phyloP scores from a whole-genome alignment of 1,140 invertebrate genomes.

The Parapsyche elsis region DNA sequence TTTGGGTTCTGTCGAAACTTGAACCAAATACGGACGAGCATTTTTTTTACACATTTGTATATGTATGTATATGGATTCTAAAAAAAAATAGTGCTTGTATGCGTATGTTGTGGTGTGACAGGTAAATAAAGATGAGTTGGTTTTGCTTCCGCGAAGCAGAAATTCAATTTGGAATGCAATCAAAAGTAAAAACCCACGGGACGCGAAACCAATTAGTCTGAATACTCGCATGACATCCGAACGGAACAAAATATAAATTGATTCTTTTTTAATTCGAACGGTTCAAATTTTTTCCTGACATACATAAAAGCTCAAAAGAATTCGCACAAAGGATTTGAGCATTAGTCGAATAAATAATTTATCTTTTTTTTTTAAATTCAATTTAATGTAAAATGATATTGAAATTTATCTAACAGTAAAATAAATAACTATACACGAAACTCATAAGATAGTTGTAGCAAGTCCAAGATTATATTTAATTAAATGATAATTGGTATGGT shows the following conservation, averaged over 20 bases:
- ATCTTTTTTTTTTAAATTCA: background rate
- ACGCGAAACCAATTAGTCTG: slow-evolving; percentile 34
- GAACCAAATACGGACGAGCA: too few relatives aligned
- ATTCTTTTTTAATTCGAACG: slow-evolving; percentile 22
- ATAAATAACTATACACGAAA: too few relatives aligned
- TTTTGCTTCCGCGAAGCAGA: slow-evolving; percentile 28
- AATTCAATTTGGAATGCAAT: slow-evolving; percentile 43
- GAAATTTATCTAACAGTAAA: too few relatives aligned
- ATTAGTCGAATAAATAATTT: slow-evolving; percentile 9
- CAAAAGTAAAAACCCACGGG: slow-evolving; percentile 41
- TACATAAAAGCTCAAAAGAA: background rate
- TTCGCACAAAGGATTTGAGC: background rate
- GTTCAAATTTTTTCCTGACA: too few relatives aligned
- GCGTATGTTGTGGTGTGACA: background rate
- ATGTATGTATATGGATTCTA: too few relatives aligned
- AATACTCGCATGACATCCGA: slow-evolving; percentile 28
- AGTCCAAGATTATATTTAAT: too few relatives aligned
- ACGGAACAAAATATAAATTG: slow-evolving; percentile 13
- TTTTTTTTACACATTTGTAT: too few relatives aligned
- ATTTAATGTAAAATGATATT: too few relatives aligned
- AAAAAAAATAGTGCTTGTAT: too few relatives aligned
- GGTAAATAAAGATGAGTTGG: slow-evolving; percentile 31
- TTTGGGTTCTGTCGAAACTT: background rate
- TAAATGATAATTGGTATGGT: too few relatives aligned
- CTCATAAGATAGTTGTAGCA: too few relatives aligned